Conservation (phyloP, 2,113 vertebrate species). For the Corythoichthys intestinalis region DNA sequence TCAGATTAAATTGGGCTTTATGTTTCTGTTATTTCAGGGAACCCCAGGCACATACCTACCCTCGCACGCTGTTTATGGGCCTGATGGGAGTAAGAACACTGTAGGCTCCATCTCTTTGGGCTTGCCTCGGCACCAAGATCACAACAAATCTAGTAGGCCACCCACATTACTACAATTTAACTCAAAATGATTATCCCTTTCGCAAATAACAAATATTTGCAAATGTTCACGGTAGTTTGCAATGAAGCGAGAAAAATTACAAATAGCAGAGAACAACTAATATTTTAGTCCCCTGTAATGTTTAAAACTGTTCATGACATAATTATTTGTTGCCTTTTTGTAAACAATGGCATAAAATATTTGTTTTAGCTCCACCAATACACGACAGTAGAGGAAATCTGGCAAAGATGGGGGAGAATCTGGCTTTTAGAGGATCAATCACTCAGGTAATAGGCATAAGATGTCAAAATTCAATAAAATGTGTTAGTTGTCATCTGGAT, state of each 20-base stretch:
- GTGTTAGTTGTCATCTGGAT: neutral
- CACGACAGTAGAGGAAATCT: slow-evolving; percentile 87
- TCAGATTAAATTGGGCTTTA: neutral
- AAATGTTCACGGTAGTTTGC: neutral
- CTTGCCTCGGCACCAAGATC: slow-evolving; percentile 89
- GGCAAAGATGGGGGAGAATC: slow-evolving; percentile 81
- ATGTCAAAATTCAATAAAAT: neutral
- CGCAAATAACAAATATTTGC: neutral
- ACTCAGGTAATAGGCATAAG: slow-evolving; percentile 80
- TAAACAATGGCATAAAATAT: neutral
- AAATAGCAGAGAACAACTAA: neutral
- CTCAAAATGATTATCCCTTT: neutral
- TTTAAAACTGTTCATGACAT: neutral
- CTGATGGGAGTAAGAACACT: slow-evolving; percentile 84
- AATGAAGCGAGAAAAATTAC: neutral
- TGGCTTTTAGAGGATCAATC: slow-evolving; percentile 85
- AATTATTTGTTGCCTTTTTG: neutral
- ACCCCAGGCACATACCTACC: slow-evolving; percentile 94
- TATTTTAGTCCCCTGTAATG: neutral
- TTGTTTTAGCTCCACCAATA: slow-evolving; percentile 63
- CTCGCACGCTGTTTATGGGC: slow-evolving; percentile 83
- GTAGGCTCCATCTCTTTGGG: slow-evolving; percentile 95
- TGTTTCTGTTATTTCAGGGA: slow-evolving; percentile 74
- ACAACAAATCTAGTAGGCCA: slow-evolving; percentile 83
- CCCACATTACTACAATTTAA: neutral